Conservation (phyloP, 2,797 vertebrate genomes). For the Manis pentadactyla region DNA sequence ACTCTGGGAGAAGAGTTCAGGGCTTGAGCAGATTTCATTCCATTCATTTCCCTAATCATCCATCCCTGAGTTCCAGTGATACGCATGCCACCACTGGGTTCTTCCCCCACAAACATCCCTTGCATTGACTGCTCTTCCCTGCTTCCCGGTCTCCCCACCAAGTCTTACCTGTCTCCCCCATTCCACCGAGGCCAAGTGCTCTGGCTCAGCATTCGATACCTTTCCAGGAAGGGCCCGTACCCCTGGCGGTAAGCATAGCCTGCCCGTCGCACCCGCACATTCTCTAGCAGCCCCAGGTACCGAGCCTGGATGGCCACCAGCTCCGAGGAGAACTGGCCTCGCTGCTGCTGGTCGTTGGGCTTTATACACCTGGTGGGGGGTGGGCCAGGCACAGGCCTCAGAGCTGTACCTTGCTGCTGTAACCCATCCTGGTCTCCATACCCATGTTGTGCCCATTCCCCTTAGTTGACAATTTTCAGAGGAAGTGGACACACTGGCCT, state of each 20-base stretch:
- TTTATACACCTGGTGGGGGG: constrained; percentile 87
- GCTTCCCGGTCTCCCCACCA: neutral
- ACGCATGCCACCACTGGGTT: rapidly evolving
- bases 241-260: constrained; percentile 88
- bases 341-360: constrained; percentile 86
- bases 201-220: constrained; percentile 86
- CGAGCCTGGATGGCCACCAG: constrained; percentile 84
- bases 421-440: neutral
- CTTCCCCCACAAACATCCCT: neutral
- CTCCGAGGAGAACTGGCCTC: constrained; percentile 80
- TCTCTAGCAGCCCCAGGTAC: constrained; percentile 90
- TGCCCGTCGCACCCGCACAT: constrained; percentile 88
- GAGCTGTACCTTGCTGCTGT: neutral
- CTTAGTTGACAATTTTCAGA: neutral
- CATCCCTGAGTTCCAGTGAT: neutral
- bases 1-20: neutral
- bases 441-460: neutral
- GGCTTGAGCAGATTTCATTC: neutral
- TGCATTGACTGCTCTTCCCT: neutral
- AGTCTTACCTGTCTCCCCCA: constrained; percentile 82
- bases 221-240: constrained; percentile 86
- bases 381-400: neutral
- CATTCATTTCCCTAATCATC: neutral
- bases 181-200: constrained; percentile 88
- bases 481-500: neutral